Conservation (phyloP, 2,113 vertebrate genomes). For the Scytalopus superciliaris region DNA sequence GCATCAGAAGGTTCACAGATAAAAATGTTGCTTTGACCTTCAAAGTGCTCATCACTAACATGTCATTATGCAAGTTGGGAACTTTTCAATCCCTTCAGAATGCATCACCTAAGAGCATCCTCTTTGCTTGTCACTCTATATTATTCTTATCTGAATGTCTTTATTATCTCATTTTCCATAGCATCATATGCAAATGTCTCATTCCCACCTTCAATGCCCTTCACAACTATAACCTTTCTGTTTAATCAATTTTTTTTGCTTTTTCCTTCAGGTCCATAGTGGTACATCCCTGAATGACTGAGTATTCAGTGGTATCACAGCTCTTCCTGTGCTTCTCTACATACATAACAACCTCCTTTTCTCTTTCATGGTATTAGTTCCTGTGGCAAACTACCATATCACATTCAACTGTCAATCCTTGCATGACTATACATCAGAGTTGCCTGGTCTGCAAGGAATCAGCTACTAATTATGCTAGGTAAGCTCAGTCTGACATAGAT, state of each 20-base stretch:
- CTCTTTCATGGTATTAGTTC: not conserved
- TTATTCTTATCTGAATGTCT: constrained; percentile 36
- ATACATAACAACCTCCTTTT: not conserved
- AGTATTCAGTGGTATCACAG: not conserved
- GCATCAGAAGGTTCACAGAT: constrained; percentile 4
- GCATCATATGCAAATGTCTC: constrained; percentile 16
- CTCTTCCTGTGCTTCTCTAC: not conserved
- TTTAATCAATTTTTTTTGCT: constrained; percentile 16
- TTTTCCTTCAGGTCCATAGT: not conserved
- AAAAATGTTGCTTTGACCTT: constrained; percentile 43
- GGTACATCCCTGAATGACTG: not conserved
- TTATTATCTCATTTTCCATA: constrained; percentile 49
- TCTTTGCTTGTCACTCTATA: constrained; percentile 50
- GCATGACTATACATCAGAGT: not conserved
- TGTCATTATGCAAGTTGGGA: constrained; percentile 33
- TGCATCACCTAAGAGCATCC: constrained; percentile 18
- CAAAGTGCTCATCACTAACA: constrained; percentile 13
- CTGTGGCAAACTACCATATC: not conserved
- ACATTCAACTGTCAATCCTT: not conserved
- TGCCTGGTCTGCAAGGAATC: not conserved
- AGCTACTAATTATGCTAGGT: not conserved
- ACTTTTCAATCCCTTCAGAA: constrained; percentile 47
- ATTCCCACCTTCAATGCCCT: not conserved
- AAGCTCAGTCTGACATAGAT: not conserved
- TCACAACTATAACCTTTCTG: constrained; percentile 25